Percentiles rank a stretch among this genome's conserved stretches.
phyloP scores from a whole-genome alignment of 2,888 invertebrate genomes.

The Thecophora atra region DNA sequence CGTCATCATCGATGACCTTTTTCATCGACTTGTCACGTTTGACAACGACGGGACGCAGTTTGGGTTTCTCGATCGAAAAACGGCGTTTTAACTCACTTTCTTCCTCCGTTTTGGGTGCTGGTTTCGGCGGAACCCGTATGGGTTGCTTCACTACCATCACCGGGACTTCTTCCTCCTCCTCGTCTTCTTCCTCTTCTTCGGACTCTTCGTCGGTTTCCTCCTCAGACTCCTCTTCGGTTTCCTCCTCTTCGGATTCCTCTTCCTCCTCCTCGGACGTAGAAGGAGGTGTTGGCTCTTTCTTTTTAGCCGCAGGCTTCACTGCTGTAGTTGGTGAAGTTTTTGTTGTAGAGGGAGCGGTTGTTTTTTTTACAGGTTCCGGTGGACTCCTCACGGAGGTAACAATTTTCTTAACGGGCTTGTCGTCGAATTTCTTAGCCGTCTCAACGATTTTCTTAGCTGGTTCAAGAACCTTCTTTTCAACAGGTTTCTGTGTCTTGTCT shows the following conservation, averaged over 20 bases:
- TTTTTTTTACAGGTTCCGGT: conserved; percentile 41
- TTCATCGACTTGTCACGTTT: conserved; percentile 63
- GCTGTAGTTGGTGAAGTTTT: conserved; percentile 35
- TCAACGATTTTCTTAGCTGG: conserved; percentile 44
- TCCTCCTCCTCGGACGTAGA: conserved; percentile 46
- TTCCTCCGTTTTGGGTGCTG: conserved; percentile 51
- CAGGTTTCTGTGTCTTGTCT: conserved; percentile 36
- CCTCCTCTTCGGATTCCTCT: conserved; percentile 45
- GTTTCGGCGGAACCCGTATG: conserved; percentile 30
- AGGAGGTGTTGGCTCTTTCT: conserved; percentile 61
- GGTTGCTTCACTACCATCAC: conserved; percentile 40
- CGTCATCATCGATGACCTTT: conserved; percentile 57
- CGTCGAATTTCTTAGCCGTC: conserved; percentile 46
- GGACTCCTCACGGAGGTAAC: conserved; percentile 37
- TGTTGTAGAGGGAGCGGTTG: conserved; percentile 36
- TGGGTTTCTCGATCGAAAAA: conserved; percentile 63
- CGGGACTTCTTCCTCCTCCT: conserved; percentile 50
- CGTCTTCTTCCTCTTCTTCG: conserved; percentile 46
- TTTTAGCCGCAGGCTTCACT: conserved; percentile 47
- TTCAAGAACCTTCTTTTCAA: conserved; percentile 50
- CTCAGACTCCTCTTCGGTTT: conserved; percentile 45
- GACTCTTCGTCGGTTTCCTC: conserved; percentile 48
- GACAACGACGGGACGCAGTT: conserved; percentile 60
- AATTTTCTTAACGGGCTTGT: conserved; percentile 49
- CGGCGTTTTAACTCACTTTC: conserved; percentile 63